Base-by-base conservation (phyloP, 1,140 invertebrate species). In the Ceratoteleas bidentatus region DNA sequence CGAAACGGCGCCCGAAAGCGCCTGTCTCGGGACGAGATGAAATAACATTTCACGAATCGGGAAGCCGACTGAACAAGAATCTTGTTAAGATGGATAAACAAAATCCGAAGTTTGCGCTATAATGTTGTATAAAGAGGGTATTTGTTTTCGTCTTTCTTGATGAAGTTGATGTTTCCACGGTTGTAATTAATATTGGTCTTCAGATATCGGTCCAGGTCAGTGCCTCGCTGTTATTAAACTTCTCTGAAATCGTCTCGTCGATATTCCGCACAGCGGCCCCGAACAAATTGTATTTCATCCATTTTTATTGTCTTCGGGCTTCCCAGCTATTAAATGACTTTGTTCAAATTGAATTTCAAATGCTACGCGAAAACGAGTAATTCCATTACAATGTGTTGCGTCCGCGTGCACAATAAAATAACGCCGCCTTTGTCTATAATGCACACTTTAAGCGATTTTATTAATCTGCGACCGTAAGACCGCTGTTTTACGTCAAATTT, bases 161-260 rank as follows among this genome's bases (percentile, higher is more conserved):
- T 74, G 69, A 77, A 82, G 68, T 77, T 77, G 69, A 77, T 74
- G 74, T 82, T 82, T 69, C 68, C 45, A 65, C 74, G 57, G 43
- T 77, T 78, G 80, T 82, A 74, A 82, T 82, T 82, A 82, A 82
- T 82, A 77, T 69, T 77, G 73, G 80, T 72, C 68, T 73, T 81
- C 60, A 68, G 73, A 73, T 73, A 82, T 82, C 38, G 80, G 62
- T 70, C 3, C 74, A 38, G 81, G 74, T 83, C 74, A 83, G 69
- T 78, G 81, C 52, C 64, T 74, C 36, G 43, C 56, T 58, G 74
- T 82, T 82, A 82, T 82, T 82, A 82, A 82, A 78, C 74, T 74
- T 49, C 52, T 58, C 50, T 74, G 62, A 53, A 82, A 77, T 74
- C 15, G 74, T 62, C 57, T 77, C 62, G 80, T 77, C 74, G 69